Percentiles rank a stretch among this genome's conserved stretches.
phyloP scores from a whole-genome alignment of 2,797 vertebrate genomes.

The Gymnoscopelus braueri region DNA sequence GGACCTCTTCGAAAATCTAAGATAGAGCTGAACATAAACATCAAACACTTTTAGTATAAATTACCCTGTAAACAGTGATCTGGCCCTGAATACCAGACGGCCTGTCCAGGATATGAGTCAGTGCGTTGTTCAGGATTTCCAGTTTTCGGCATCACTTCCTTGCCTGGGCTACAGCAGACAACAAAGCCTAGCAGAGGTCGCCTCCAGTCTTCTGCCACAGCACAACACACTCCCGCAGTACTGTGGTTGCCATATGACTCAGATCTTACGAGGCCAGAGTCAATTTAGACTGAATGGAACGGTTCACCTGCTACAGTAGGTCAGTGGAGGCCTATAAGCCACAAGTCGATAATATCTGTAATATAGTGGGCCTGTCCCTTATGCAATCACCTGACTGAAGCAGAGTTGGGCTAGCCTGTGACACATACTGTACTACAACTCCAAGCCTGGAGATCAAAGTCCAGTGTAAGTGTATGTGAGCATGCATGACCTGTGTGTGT shows the following conservation, averaged over 20 bases:
- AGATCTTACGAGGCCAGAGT: constrained; percentile 17
- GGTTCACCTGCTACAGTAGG: background rate
- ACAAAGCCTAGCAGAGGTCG: constrained; percentile 5
- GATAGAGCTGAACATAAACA: no score
- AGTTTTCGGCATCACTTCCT: constrained; percentile 11
- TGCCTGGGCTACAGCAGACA: constrained; percentile 6
- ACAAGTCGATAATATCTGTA: background rate
- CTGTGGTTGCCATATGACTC: constrained; percentile 20
- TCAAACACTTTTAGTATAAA: no score
- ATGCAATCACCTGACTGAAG: constrained; percentile 47
- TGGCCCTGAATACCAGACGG: background rate
- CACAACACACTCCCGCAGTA: constrained; percentile 14
- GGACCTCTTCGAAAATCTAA: no score
- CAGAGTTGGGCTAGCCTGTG: constrained; percentile 29
- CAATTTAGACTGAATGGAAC: constrained; percentile 13
- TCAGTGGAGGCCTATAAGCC: constrained; percentile 2
- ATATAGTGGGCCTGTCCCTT: constrained; percentile 6
- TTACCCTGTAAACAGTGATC: background rate
- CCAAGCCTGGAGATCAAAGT: constrained; percentile 59
- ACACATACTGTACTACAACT: constrained; percentile 38
- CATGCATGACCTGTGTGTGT: background rate
- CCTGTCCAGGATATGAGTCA: constrained; percentile 25
- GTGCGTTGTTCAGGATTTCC: constrained; percentile 14
- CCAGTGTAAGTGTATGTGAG: constrained; percentile 15
- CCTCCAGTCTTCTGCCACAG: constrained; percentile 21